Evolutionary conservation across 2,797 vertebrate species (phyloP).

Genomic region (Lycodopsis pacificus): DNA sequence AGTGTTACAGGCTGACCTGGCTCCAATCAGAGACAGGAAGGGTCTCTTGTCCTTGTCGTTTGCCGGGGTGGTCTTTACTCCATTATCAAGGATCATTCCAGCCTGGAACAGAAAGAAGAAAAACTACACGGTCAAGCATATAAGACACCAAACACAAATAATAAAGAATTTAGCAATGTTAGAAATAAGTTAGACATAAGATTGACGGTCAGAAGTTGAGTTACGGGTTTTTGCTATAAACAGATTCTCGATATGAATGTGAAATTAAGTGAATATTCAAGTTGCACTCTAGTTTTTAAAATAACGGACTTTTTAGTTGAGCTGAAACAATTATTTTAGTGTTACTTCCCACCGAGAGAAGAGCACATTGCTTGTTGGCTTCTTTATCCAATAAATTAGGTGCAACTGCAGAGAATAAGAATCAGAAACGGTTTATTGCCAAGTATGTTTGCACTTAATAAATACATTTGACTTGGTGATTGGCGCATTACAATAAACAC

Average conservation of each 20-base stretch:
- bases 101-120: conserved; percentile 81
- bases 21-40: conserved; percentile 91
- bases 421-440: background rate
- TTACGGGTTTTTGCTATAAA: background rate
- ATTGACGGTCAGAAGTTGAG: background rate
- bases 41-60: conserved; percentile 96
- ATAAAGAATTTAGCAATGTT: background rate
- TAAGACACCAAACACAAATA: background rate
- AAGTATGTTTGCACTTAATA: background rate
- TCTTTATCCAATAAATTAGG: conserved; percentile 7
- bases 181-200: background rate
- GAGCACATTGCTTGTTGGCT: background rate
- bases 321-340: background rate
- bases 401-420: background rate
- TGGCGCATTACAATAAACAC: background rate
- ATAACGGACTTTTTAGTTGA: background rate
- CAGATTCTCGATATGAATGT: background rate
- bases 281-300: background rate
- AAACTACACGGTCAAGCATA: background rate
- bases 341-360: background rate
- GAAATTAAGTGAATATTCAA: background rate
- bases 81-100: conserved; percentile 97
- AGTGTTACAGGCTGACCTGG: conserved; percentile 85
- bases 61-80: conserved; percentile 94
- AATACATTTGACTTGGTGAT: background rate